Base-by-base conservation (phyloP, 2,113 vertebrate species). In the Stomatorhinus ivindoensis region DNA sequence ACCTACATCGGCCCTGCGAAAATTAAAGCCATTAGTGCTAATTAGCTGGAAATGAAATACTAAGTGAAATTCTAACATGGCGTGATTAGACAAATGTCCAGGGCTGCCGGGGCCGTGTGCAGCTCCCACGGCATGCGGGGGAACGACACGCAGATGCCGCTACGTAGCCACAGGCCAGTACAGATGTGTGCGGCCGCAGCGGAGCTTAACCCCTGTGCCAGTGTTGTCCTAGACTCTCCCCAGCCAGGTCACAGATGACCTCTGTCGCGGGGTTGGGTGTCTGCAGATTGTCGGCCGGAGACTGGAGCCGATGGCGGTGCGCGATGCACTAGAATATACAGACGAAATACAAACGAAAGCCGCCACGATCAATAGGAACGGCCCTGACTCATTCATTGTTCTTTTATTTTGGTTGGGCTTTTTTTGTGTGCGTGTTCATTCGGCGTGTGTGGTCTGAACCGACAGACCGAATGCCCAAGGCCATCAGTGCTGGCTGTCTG, bases 21-120 rank as follows among this genome's bases (percentile, higher is more conserved):
- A 92, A 89, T 89, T 90, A 91, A 93, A 92, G 92, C 92, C 91
- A 94, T 94, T 94, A 94, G 92, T 90, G 90, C 92, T 93, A 94
- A 94, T 94, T 94, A 94, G 92, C 92, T 90, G 85, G 73, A 90
- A 91, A 90, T 92, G 89, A 92, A 92, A 93, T 47, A 13, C 44
- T 85, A 46, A 58, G 76, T 61, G 88, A 84, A 84, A 84, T 91
- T 92, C 93, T 93, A 93, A 93, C 93, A 93, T 88, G 93, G 91
- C 85, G 46, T 8, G 31, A 89, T 89, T n/a, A 89, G 80, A 83
- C 85, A 89, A 89, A 86, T 31, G 46, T 76, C 76, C 13, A 5
- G 21, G 42, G 69, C 88, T 92, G 91, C 91, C 89, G 91, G 92
- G 51, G 92, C 91, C 86, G 90, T 89, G 88, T 88, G 91, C 86